Evolutionary conservation across 2,113 vertebrate species (phyloP).

Genomic region (Ctenodactylus gundi): DNA sequence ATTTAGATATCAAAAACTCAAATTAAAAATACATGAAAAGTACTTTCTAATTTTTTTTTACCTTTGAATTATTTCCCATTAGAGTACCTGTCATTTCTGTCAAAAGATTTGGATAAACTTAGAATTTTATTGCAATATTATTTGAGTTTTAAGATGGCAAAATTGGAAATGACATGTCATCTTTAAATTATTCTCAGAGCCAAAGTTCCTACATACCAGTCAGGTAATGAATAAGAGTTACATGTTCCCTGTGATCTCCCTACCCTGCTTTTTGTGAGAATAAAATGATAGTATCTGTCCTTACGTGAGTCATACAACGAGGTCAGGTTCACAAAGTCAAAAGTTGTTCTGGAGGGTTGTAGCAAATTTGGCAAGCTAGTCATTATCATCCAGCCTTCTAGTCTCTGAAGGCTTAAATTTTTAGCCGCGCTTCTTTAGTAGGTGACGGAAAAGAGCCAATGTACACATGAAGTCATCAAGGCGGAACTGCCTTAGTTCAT

Average conservation of each 20-base stretch:
- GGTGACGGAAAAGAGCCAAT: too few relatives aligned
- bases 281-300: background rate
- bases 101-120: conserved; percentile 5
- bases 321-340: background rate
- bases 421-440: background rate
- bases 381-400: background rate
- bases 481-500: background rate
- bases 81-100: conserved; percentile 23
- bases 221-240: background rate
- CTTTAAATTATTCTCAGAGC: conserved; percentile 34
- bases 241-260: background rate
- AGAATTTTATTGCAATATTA: conserved; percentile 16
- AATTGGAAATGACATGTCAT: conserved; percentile 32
- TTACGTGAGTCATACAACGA: background rate
- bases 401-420: background rate
- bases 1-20: conserved; percentile 24
- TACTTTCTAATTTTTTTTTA: background rate
- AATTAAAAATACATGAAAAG: conserved; percentile 55
- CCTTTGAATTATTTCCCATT: conserved; percentile 10
- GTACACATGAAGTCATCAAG: background rate
- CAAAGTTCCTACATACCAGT: background rate
- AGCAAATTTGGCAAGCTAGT: background rate
- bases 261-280: background rate
- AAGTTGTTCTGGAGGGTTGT: background rate
- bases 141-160: conserved; percentile 40